These are phyloP conservation scores for Oreochromis niloticus DNA, from an alignment of 2,113 vertebrate genomes.

Conservation along the genomic window DNA sequence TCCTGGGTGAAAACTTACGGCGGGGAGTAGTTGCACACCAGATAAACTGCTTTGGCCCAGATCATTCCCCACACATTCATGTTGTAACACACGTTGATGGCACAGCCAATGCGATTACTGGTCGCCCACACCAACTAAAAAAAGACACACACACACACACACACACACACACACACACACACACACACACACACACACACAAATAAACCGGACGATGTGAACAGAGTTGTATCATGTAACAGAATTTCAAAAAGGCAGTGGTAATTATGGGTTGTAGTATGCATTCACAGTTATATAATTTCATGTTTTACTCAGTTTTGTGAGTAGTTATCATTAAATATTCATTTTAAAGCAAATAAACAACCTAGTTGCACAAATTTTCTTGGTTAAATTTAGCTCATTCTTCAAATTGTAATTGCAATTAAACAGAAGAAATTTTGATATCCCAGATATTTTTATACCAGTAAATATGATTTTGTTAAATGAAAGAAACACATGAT, in stretches of 20 bases:
- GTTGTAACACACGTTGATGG: slow-evolving; percentile 95
- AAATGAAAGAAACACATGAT: neutral
- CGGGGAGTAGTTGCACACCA: slow-evolving; percentile 98
- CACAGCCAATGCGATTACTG: slow-evolving; percentile 92
- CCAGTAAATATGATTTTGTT: neutral
- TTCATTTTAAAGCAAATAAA: neutral
- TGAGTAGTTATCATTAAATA: neutral
- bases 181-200: neutral
- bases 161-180: too few relatives aligned
- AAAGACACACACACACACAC: neutral
- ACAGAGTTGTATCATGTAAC: neutral
- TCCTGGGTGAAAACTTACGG: slow-evolving; percentile 79
- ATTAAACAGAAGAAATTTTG: neutral
- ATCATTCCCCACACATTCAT: slow-evolving; percentile 99
- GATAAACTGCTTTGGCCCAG: slow-evolving; percentile 93
- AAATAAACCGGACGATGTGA: neutral
- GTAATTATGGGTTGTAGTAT: neutral
- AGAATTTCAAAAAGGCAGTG: neutral
- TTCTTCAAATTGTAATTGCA: neutral
- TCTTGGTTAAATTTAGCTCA: neutral
- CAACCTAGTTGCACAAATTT: neutral
- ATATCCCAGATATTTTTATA: neutral
- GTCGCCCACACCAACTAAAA: slow-evolving; percentile 95
- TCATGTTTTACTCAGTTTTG: neutral
- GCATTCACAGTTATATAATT: accelerated